phyloP scores from a whole-genome alignment of 2,888 invertebrate species.

The Pachliopta kotzebuea region DNA sequence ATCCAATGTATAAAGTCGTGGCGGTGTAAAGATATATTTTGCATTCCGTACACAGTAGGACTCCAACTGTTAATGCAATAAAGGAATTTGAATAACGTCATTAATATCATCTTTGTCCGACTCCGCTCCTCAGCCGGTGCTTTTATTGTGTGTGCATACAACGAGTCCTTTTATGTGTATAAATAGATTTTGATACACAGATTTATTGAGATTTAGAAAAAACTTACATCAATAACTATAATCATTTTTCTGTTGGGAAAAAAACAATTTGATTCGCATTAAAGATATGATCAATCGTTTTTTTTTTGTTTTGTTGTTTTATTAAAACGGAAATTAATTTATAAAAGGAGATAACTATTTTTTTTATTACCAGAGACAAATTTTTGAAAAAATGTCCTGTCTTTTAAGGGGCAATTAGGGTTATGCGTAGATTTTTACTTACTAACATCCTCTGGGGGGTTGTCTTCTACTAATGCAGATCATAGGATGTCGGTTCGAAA shows the following conservation, averaged over 20 bases:
- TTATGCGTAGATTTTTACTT: too few relatives aligned
- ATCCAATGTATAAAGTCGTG: conserved; percentile 24
- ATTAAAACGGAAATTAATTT: too few relatives aligned
- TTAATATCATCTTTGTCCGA: conserved; percentile 52
- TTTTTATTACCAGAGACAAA: too few relatives aligned
- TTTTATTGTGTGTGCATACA: conserved; percentile 17
- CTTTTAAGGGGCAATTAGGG: too few relatives aligned
- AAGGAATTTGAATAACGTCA: conserved; percentile 73
- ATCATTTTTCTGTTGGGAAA: too few relatives aligned
- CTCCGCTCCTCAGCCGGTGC: conserved; percentile 22
- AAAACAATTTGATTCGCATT: not conserved
- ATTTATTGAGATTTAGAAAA: not conserved
- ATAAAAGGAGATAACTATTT: too few relatives aligned
- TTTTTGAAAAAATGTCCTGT: too few relatives aligned
- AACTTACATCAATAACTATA: not conserved
- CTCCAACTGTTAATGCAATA: conserved; percentile 72
- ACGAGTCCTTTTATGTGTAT: conserved; percentile 7
- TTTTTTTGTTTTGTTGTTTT: too few relatives aligned
- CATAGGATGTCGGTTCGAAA: too few relatives aligned
- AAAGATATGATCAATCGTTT: not conserved
- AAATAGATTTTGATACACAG: conserved; percentile 8
- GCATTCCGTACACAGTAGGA: conserved; percentile 66
- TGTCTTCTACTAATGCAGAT: too few relatives aligned
- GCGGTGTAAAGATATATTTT: conserved; percentile 38
- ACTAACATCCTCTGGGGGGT: too few relatives aligned